Conservation (phyloP, 2,888 invertebrate genomes). For the Hyposoter didymator region DNA sequence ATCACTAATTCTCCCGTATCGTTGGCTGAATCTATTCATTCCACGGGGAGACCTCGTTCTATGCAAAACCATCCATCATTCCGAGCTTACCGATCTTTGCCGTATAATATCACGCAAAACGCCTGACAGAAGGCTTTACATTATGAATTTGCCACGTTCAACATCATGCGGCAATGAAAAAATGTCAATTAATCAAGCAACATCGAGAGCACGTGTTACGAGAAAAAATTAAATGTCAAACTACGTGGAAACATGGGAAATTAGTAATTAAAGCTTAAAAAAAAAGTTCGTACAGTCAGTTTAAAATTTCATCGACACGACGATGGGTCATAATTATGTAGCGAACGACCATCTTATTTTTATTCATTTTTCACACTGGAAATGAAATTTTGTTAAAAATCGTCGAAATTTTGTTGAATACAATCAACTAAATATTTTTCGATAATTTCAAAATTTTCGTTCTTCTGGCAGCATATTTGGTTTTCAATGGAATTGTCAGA, state of each 20-base stretch:
- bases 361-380: no score
- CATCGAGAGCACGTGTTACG: slow-evolving; percentile 49
- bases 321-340: not conserved
- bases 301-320: not conserved
- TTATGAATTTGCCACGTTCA: slow-evolving; percentile 40
- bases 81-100: slow-evolving; percentile 33
- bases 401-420: no score
- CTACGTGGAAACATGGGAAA: slow-evolving; percentile 8
- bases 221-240: slow-evolving; percentile 21
- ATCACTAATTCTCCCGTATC: slow-evolving; percentile 65
- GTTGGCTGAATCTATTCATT: slow-evolving; percentile 60
- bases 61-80: slow-evolving; percentile 65
- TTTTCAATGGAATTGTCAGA: no score
- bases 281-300: not conserved
- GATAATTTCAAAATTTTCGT: no score
- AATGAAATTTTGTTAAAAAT: no score
- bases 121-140: slow-evolving; percentile 33
- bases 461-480: no score
- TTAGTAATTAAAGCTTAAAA: not conserved
- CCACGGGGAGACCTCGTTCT: slow-evolving; percentile 51
- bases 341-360: no score
- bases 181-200: slow-evolving; percentile 53
- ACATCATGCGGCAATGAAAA: slow-evolving; percentile 31
- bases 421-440: no score
- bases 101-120: slow-evolving; percentile 52